These are phyloP conservation scores for Florisuga fusca DNA, from an alignment of 2,797 vertebrate species.

Conservation along the genomic window DNA sequence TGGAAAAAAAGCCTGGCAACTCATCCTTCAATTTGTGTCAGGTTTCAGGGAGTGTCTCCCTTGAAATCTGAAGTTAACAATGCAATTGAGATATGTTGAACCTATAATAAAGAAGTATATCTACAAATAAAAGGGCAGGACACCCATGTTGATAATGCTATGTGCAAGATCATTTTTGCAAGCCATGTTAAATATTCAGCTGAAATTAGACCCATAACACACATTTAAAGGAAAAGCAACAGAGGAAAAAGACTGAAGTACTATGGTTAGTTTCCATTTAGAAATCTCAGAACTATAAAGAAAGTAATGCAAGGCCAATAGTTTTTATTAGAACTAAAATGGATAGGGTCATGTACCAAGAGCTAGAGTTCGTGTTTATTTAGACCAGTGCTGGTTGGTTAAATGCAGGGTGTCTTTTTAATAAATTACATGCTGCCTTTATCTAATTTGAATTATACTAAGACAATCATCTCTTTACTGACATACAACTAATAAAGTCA, in stretches of 20 bases:
- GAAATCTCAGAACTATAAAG: background rate
- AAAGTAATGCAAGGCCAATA: background rate
- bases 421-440: background rate
- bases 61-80: background rate
- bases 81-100: background rate
- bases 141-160: background rate
- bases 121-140: background rate
- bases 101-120: background rate
- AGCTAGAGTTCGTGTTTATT: constrained; percentile 17
- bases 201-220: background rate
- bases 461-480: constrained; percentile 12
- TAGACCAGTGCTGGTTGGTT: background rate
- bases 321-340: constrained; percentile 33
- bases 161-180: background rate
- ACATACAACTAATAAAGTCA: constrained; percentile 20
- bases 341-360: background rate
- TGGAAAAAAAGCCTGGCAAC: background rate
- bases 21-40: background rate
- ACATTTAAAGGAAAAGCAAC: background rate
- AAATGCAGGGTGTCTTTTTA: constrained; percentile 32
- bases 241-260: background rate
- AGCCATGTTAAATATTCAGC: background rate
- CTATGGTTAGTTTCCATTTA: background rate
- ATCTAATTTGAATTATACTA: constrained; percentile 36
- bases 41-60: background rate